Evolutionary conservation across 2,888 invertebrate species (phyloP), one percentile per base, ranked within the genome.

Genomic region (Eupithecia insigniata): DNA sequence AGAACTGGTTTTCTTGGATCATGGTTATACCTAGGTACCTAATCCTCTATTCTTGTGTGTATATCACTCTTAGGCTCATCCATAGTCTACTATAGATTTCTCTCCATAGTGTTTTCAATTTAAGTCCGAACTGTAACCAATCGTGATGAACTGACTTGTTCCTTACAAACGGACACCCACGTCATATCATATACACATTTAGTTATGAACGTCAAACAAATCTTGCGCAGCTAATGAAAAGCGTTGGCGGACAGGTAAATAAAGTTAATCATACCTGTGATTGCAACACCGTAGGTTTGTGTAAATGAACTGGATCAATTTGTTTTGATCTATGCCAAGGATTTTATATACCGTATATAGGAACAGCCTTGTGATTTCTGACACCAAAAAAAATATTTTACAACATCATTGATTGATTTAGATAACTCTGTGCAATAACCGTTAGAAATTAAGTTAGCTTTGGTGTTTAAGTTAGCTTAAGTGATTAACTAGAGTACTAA

Each of bases 171-270:
- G 84, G 83, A 89, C 89, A 88, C 90, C 90, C 89, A 91, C 90
- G 83, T 83, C 78, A 81, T 79, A 80, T 85, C 82, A 79, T 80
- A 82, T 78, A 78, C 76, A 75, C 70, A 74, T 78, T 77, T 72
- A 71, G 71, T 67, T 77, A 66, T 71, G 70, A 71, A 61, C 67
- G 75, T 76, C 74, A 73, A 73, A 81, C 80, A 76, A 76, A 80
- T 75, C 76, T 74, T 68, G 68, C 32, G 72, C 81, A 80, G 82
- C 81, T 87, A 86, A 86, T 79, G 79, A 88, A 82, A 78, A 76
- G 90, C 87, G 88, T 90, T 86, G 89, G 89, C 84, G 90, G 90
- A 90, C 87, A 89, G 80, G 84, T 86, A 88, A 87, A 89, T 87
- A 89, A 87, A 86, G 82, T 84, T 86, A 88, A 88, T 88, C 83